Conservation (phyloP, 2,888 invertebrate genomes). For the Thereva nobilitata region DNA sequence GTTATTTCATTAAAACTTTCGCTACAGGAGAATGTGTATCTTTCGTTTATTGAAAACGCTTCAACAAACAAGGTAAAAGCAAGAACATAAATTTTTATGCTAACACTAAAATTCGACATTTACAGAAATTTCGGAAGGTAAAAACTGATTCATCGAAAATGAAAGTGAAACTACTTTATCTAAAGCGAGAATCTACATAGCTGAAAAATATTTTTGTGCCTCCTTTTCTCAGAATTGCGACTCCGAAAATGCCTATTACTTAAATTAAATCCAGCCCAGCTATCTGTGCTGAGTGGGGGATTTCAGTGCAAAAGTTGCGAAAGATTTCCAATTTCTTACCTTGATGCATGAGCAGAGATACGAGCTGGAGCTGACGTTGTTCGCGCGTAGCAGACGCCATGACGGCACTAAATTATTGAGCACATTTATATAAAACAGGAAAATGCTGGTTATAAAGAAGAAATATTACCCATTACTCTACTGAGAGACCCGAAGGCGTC, state of each 20-base stretch:
- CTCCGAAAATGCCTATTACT: constrained; percentile 36
- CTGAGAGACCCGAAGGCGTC: constrained; percentile 55
- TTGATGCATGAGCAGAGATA: constrained; percentile 31
- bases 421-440: constrained; percentile 46
- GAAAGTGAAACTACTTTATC: constrained; percentile 22
- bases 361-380: constrained; percentile 24
- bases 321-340: constrained; percentile 22
- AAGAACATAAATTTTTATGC: constrained; percentile 25
- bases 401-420: constrained; percentile 39
- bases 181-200: neutral
- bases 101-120: neutral
- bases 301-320: constrained; percentile 21
- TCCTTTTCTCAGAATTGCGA: constrained; percentile 3
- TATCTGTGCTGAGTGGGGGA: neutral
- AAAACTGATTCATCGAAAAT: constrained; percentile 29
- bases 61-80: constrained; percentile 19
- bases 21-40: too few relatives aligned
- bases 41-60: neutral
- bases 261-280: constrained; percentile 36
- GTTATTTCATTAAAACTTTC: too few relatives aligned
- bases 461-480: constrained; percentile 57
- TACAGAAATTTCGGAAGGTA: neutral
- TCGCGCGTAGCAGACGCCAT: constrained; percentile 39
- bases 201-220: constrained; percentile 10
- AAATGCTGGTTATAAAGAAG: constrained; percentile 54